Conservation (phyloP, 2,888 invertebrate species). For the Chymomyza caudatula region DNA sequence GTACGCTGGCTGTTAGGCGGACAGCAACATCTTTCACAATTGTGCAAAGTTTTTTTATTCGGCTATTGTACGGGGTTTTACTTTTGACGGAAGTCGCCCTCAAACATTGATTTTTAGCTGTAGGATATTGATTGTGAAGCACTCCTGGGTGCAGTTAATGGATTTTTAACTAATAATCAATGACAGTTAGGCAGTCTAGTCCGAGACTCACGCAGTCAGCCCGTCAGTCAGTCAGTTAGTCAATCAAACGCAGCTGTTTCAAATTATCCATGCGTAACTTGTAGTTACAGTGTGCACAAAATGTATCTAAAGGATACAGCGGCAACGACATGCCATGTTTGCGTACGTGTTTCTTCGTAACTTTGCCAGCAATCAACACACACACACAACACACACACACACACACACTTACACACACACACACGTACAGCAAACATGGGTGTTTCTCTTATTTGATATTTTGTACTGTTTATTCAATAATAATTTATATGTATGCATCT, state of each 20-base stretch:
- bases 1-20: conserved; percentile 5
- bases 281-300: conserved; percentile 29
- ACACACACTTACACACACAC: not conserved
- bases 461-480: not conserved
- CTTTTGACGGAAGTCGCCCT: not conserved
- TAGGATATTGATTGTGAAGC: conserved; percentile 9
- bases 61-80: too few relatives aligned
- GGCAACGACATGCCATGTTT: conserved; percentile 28
- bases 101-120: conserved; percentile 30
- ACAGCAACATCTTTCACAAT: conserved; percentile 30
- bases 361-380: not conserved
- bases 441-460: not conserved
- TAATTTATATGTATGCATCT: not conserved
- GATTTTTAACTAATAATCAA: not conserved
- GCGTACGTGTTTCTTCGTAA: conserved; percentile 34
- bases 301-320: conserved; percentile 33
- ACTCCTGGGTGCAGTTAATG: not conserved
- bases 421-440: not conserved
- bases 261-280: conserved; percentile 43
- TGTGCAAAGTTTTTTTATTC: conserved; percentile 15
- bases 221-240: conserved; percentile 5
- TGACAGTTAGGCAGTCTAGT: not conserved
- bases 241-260: conserved; percentile 40
- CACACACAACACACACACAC: not conserved
- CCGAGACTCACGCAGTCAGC: not conserved